These are phyloP conservation scores for Graptemys geographica DNA, from an alignment of 2,797 vertebrate genomes.

Conservation along the genomic window DNA sequence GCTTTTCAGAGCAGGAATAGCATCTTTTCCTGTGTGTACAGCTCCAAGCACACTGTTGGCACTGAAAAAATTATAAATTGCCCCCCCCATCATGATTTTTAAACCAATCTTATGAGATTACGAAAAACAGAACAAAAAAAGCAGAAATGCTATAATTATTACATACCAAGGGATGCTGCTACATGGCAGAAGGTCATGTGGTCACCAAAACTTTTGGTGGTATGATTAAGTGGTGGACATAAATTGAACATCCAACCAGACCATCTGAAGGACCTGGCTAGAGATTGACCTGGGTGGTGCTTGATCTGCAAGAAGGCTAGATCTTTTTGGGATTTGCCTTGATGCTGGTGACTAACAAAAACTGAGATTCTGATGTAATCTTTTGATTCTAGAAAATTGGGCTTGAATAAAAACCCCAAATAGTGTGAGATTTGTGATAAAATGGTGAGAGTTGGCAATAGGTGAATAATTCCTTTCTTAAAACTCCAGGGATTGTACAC, in stretches of 20 bases:
- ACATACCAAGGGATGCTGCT: background rate
- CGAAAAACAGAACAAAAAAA: background rate
- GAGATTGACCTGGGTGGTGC: background rate
- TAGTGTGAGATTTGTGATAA: background rate
- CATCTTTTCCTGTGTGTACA: background rate
- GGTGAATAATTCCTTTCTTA: background rate
- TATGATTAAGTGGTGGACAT: background rate
- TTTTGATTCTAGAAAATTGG: background rate
- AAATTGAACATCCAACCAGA: background rate
- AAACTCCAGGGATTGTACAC: background rate
- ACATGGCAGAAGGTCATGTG: background rate
- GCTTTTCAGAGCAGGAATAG: background rate
- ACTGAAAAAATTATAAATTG: background rate
- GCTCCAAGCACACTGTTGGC: background rate
- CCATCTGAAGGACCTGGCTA: background rate
- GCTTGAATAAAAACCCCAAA: background rate
- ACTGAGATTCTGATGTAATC: background rate
- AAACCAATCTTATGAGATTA: background rate
- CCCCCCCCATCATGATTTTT: background rate
- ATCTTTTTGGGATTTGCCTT: background rate
- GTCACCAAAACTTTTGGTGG: background rate
- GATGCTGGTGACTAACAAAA: background rate
- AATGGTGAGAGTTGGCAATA: accelerated
- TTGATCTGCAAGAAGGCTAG: background rate
- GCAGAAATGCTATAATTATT: background rate